Percentiles rank a stretch among this genome's conserved stretches.
Conservation (phyloP, 2,888 invertebrate genomes). For the Anthophora plumipes region DNA sequence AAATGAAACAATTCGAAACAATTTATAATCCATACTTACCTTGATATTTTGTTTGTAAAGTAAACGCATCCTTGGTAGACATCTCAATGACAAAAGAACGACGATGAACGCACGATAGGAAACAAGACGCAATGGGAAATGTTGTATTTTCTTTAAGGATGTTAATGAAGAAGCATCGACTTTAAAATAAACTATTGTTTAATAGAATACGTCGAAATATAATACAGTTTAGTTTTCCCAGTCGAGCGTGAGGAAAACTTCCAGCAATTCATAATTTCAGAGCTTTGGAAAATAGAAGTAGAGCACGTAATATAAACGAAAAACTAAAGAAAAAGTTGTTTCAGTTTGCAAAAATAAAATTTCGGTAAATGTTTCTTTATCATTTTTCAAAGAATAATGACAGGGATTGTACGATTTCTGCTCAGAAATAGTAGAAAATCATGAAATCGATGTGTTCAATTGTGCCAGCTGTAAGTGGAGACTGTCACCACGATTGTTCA, state of each 20-base stretch:
- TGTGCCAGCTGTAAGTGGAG: not conserved
- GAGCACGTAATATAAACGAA: no score
- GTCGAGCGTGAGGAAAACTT: not conserved
- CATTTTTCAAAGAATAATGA: not conserved
- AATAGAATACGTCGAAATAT: slow-evolving; percentile 81
- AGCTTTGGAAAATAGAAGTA: not conserved
- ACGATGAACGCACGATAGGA: not conserved
- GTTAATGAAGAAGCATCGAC: slow-evolving; percentile 40
- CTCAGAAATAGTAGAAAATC: not conserved
- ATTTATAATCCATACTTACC: slow-evolving; percentile 53
- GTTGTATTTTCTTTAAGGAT: slow-evolving; percentile 4
- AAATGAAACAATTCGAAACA: not conserved
- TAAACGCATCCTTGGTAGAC: not conserved
- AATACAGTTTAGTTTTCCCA: slow-evolving; percentile 75
- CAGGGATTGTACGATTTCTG: no score
- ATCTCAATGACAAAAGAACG: not conserved
- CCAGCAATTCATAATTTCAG: not conserved
- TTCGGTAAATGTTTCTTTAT: not conserved
- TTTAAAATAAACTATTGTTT: slow-evolving; percentile 82
- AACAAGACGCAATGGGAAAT: not conserved
- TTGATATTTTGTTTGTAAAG: not conserved
- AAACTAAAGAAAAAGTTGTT: not conserved
- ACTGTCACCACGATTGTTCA: slow-evolving; percentile 13
- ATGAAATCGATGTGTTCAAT: slow-evolving; percentile 8
- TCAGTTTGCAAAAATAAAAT: not conserved